These are phyloP conservation scores for Ochropleura plecta DNA, from an alignment of 2,888 invertebrate species.

Conservation along the genomic window DNA sequence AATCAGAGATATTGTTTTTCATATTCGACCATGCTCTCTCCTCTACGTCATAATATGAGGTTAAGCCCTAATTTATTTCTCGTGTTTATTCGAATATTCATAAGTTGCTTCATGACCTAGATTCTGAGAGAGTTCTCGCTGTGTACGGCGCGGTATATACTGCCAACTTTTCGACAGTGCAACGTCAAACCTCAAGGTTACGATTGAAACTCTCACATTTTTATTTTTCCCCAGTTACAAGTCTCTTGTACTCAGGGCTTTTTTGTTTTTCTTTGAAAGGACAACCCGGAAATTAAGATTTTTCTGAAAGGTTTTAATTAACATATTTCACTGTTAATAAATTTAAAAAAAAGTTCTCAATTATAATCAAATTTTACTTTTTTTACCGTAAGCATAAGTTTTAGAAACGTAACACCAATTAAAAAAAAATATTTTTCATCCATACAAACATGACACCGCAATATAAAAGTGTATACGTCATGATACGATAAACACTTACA, in stretches of 20 bases:
- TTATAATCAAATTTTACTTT: not conserved
- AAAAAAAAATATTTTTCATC: conserved; percentile 26
- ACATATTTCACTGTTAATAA: fast-evolving
- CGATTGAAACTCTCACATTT: conserved; percentile 64
- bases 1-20: conserved; percentile 64
- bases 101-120: conserved; percentile 74
- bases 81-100: conserved; percentile 66
- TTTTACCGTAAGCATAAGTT: not conserved
- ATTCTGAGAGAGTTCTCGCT: conserved; percentile 72
- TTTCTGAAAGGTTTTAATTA: not conserved
- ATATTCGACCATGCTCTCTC: conserved; percentile 59
- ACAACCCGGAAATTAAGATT: not conserved
- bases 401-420: conserved; percentile 23
- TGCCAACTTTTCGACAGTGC: conserved; percentile 71
- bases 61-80: conserved; percentile 55
- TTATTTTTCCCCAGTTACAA: conserved; percentile 60
- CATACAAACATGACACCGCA: conserved; percentile 42
- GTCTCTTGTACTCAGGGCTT: conserved; percentile 41
- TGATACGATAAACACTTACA: conserved; percentile 73
- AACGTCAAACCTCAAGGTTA: conserved; percentile 71
- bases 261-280: not conserved
- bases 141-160: conserved; percentile 71
- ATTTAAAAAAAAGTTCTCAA: too few species aligned
- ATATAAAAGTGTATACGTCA: conserved; percentile 57
- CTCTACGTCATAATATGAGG: conserved; percentile 51